phyloP scores from a whole-genome alignment of 1,140 invertebrate genomes.

The Argopecten irradians region DNA sequence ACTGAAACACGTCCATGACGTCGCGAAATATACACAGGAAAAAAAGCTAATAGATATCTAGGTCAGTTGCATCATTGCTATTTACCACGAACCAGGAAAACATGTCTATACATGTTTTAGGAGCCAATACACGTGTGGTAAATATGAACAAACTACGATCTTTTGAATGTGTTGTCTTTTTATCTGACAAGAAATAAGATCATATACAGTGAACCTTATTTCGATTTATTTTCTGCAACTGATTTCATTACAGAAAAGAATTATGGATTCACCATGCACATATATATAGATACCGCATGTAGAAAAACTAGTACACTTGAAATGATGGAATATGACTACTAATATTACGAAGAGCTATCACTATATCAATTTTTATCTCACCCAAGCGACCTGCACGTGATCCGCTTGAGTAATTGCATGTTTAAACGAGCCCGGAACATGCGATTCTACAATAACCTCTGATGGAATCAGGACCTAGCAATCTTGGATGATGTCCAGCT shows the following conservation, averaged over 20 bases:
- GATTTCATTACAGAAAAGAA: no score
- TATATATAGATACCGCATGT: no score
- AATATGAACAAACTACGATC: neutral
- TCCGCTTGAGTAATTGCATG: neutral
- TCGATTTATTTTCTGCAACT: no score
- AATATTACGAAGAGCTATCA: no score
- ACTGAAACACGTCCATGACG: neutral
- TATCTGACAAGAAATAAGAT: no score
- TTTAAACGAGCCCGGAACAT: neutral
- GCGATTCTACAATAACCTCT: neutral
- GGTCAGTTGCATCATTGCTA: neutral
- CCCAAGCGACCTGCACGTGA: neutral
- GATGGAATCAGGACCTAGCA: neutral
- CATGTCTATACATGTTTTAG: neutral
- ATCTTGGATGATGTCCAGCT: neutral
- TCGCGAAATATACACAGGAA: neutral
- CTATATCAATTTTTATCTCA: neutral
- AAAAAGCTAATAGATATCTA: neutral
- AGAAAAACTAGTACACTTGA: no score
- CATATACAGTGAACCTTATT: no score
- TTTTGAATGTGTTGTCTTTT: no score
- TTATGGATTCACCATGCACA: no score
- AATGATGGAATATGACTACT: no score
- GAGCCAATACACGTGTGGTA: neutral
- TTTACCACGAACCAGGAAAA: slow-evolving; percentile 9